Evolutionary conservation across 2,113 vertebrate species (phyloP).

Genomic region (Pterocles orientalis): DNA sequence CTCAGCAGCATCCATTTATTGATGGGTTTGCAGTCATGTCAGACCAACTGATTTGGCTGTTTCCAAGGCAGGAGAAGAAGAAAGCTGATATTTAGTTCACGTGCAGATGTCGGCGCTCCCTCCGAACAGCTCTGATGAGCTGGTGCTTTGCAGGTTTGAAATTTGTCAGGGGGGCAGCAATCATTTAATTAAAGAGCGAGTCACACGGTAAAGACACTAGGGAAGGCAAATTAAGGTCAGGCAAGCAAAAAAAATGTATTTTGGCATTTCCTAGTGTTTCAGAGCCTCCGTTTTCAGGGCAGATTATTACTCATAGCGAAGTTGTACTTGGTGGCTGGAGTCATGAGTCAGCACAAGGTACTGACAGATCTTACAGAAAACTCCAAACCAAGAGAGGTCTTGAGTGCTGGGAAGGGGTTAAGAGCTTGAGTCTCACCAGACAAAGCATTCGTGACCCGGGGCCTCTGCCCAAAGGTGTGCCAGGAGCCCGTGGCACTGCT

Average conservation of each 20-base stretch:
- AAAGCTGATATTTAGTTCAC: neutral
- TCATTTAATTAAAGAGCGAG: constrained; percentile 60
- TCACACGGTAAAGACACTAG: neutral
- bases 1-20: neutral
- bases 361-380: neutral
- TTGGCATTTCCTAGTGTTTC: constrained; percentile 8
- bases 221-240: constrained; percentile 57
- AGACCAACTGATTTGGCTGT: neutral
- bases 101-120: constrained; percentile 14
- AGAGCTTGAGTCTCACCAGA: neutral
- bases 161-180: constrained; percentile 42
- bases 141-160: neutral
- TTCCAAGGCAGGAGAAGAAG: neutral
- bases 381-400: neutral
- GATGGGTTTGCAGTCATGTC: neutral
- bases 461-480: neutral
- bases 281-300: neutral
- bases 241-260: constrained; percentile 25
- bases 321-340: neutral
- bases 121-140: constrained; percentile 7
- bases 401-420: neutral
- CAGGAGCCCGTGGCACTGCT: neutral
- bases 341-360: neutral
- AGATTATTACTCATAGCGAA: neutral
- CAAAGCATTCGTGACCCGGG: fast-evolving